Base-by-base conservation (phyloP, 2,888 invertebrate genomes). In the Pogonocherus hispidulus region DNA sequence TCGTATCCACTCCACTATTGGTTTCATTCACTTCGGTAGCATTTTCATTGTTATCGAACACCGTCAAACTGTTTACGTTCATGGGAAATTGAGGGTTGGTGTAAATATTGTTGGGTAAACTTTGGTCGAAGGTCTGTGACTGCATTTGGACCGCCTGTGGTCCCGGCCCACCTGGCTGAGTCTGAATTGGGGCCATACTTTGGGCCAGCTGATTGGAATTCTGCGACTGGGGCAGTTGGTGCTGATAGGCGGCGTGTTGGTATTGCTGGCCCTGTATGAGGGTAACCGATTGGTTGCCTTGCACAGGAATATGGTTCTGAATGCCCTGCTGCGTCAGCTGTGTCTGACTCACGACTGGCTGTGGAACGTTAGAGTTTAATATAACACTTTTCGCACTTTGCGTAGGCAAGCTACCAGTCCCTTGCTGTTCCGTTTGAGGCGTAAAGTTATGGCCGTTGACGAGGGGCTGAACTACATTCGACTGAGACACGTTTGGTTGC, bases 61-160 rank as follows among this genome's bases (percentile, higher is more conserved):
- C 75, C 1, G 83, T 82, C 60, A 82, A 74, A 76, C 81, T 85
- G 69, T 80, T 83, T 16, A 82, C 83, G 75, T 82, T 83, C 70
- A 82, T 82, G 16, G 84, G 79, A 67, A 85, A 85, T 69, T 84
- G 83, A 0, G 85, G 84, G 73, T 84, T 85, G 23, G 83, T 82
- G 73, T 85, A 84, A 44, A 84, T 82, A 65, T 81, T 83, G 66
- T 75, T 83, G 22, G 82, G 76, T 59, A 76, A 63, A 51, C 52
- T 76, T 57, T 76, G 78, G 64, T 78, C 78, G 44, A 77, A 74
- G 19, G 70, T 72, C 52, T 77, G 76, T 8, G 78, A 68, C 44
- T 73, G 74, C 14, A 67, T 57, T 2, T 57, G 57, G 4, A 66
- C 27, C 14, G 54, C 67, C 46, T 71, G 74, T 20, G 64, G 64